Conservation (phyloP, 2,888 invertebrate species). For the Nomada hirtipes region DNA sequence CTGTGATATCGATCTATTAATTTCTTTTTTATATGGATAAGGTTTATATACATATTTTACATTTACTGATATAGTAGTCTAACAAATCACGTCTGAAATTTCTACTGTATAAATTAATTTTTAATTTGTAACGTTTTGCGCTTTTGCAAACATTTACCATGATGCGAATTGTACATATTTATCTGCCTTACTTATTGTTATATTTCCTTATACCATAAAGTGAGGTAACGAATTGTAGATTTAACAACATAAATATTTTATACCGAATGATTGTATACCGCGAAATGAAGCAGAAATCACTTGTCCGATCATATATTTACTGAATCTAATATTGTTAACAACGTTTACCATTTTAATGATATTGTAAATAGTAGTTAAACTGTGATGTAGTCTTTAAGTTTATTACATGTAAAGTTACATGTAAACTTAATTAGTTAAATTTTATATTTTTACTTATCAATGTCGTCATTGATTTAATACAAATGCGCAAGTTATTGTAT, state of each 20-base stretch:
- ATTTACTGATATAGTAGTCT: conserved; percentile 15
- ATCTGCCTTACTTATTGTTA: neutral
- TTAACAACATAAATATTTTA: conserved; percentile 22
- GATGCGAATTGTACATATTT: conserved; percentile 44
- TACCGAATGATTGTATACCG: conserved; percentile 13
- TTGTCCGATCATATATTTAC: neutral
- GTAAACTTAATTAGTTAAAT: conserved; percentile 22
- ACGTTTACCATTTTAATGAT: conserved; percentile 12
- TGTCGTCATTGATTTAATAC: conserved; percentile 28
- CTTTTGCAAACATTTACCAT: conserved; percentile 26
- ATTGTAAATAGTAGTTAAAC: conserved; percentile 10
- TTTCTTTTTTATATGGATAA: neutral
- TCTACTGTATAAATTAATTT: conserved; percentile 24
- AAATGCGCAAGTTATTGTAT: conserved; percentile 19
- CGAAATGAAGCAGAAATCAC: neutral
- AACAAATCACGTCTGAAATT: conserved; percentile 39
- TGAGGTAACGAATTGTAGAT: conserved; percentile 26
- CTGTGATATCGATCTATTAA: conserved; percentile 45
- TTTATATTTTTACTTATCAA: conserved; percentile 30
- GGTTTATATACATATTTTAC: conserved; percentile 2
- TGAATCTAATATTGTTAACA: neutral
- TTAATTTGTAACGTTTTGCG: conserved; percentile 35
- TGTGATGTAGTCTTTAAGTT: conserved; percentile 1
- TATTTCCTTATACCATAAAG: conserved; percentile 8
- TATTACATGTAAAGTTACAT: conserved; percentile 23